These are phyloP conservation scores for Platygyra sinensis DNA, from an alignment of 64 coral and sea anemone genomes.

Conservation along the genomic window DNA sequence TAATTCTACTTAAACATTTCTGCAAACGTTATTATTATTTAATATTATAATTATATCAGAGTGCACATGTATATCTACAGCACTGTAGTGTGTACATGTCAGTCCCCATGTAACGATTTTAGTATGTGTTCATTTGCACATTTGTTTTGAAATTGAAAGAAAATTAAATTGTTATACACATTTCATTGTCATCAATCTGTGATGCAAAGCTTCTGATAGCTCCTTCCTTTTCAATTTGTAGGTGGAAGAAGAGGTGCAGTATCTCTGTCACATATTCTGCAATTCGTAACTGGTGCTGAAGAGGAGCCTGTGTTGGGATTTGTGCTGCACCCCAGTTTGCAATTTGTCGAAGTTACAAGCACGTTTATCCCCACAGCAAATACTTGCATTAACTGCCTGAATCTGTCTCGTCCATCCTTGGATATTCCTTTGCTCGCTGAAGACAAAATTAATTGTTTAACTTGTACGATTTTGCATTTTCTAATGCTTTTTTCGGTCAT, in stretches of 20 bases:
- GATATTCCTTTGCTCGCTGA: slow-evolving; percentile 5
- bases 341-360: slow-evolving; percentile 10
- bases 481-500: slow-evolving; percentile 31
- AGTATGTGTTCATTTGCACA: too few relatives aligned
- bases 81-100: too few relatives aligned
- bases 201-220: not conserved
- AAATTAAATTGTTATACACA: too few relatives aligned
- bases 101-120: too few relatives aligned
- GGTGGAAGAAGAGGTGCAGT: slow-evolving; percentile 29
- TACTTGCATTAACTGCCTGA: slow-evolving; percentile 54
- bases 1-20: too few relatives aligned
- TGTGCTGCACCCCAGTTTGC: not conserved
- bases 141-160: too few relatives aligned
- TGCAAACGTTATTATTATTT: too few relatives aligned
- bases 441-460: slow-evolving; percentile 39
- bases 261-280: slow-evolving; percentile 35
- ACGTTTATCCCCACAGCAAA: slow-evolving; percentile 43
- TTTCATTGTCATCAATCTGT: too few relatives aligned
- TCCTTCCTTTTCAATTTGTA: slow-evolving; percentile 10
- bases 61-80: too few relatives aligned
- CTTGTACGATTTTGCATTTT: slow-evolving; percentile 45
- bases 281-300: slow-evolving; percentile 40
- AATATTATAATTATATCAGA: too few relatives aligned
- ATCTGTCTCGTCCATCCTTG: slow-evolving; percentile 18
- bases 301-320: slow-evolving; percentile 30